These are phyloP conservation scores for Rhorus exstirpatorius DNA, from an alignment of 2,888 invertebrate genomes.

Conservation along the genomic window DNA sequence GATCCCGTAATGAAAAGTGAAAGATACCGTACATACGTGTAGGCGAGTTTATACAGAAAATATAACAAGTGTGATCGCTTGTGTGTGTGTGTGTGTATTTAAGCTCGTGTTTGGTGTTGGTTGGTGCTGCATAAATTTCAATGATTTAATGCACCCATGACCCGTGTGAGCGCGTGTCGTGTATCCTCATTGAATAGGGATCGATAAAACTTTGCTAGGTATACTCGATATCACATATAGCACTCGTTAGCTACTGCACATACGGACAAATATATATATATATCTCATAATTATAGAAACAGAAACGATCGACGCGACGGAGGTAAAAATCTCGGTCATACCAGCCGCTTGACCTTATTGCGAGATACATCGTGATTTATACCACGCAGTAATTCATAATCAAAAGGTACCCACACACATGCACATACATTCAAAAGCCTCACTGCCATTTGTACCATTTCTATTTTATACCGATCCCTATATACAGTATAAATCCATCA, in stretches of 20 bases:
- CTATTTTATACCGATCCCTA: slow-evolving; percentile 14
- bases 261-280: not conserved
- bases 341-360: slow-evolving; percentile 66
- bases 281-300: slow-evolving; percentile 26
- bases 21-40: slow-evolving; percentile 82
- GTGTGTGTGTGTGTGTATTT: not conserved
- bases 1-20: slow-evolving; percentile 86
- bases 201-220: slow-evolving; percentile 80
- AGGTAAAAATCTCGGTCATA: slow-evolving; percentile 66
- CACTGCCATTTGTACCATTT: slow-evolving; percentile 39
- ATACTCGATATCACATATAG: slow-evolving; percentile 42
- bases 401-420: slow-evolving; percentile 37
- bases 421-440: slow-evolving; percentile 3
- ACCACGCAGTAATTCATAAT: slow-evolving; percentile 60
- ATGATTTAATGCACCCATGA: slow-evolving; percentile 85
- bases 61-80: slow-evolving; percentile 42
- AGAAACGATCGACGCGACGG: slow-evolving; percentile 63
- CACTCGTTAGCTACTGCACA: slow-evolving; percentile 57
- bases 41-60: slow-evolving; percentile 50
- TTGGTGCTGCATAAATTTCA: slow-evolving; percentile 85
- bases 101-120: slow-evolving; percentile 38
- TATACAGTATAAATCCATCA: slow-evolving; percentile 33
- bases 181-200: slow-evolving; percentile 82
- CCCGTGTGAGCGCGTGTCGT: slow-evolving; percentile 77
- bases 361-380: slow-evolving; percentile 64